These are phyloP conservation scores for Callocephalon fimbriatum DNA, from an alignment of 2,113 vertebrate species.

Conservation along the genomic window DNA sequence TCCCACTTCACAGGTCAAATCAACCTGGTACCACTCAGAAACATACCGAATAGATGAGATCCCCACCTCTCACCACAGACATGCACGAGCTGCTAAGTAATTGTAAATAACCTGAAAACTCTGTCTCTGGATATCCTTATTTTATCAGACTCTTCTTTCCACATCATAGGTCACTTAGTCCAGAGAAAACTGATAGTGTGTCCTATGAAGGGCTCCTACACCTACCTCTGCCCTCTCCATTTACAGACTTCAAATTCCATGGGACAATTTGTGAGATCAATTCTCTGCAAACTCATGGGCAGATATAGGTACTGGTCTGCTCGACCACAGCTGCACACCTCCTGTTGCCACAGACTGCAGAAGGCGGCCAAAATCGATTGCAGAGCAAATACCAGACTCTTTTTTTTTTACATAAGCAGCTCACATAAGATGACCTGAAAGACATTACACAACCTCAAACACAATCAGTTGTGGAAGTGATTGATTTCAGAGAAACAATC, in stretches of 20 bases:
- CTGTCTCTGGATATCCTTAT: background rate
- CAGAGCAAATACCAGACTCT: background rate
- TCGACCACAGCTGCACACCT: background rate
- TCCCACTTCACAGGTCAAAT: background rate
- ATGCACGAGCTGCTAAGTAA: background rate
- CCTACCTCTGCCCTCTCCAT: background rate
- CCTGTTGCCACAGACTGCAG: background rate
- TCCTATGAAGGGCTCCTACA: background rate
- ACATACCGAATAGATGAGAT: background rate
- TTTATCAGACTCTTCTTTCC: background rate
- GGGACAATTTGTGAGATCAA: background rate
- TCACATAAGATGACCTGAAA: background rate
- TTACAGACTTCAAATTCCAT: background rate
- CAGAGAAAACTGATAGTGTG: background rate
- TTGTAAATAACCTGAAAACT: background rate
- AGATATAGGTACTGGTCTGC: constrained; percentile 20
- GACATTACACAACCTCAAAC: background rate
- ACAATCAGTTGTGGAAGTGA: accelerated
- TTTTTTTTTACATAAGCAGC: background rate
- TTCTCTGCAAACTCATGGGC: background rate
- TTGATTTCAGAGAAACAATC: background rate
- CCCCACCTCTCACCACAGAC: background rate
- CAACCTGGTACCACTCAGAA: background rate
- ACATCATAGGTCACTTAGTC: background rate
- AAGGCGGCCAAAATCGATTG: background rate